phyloP scores from a whole-genome alignment of 1,140 invertebrate species.

The Onthophagus taurus region DNA sequence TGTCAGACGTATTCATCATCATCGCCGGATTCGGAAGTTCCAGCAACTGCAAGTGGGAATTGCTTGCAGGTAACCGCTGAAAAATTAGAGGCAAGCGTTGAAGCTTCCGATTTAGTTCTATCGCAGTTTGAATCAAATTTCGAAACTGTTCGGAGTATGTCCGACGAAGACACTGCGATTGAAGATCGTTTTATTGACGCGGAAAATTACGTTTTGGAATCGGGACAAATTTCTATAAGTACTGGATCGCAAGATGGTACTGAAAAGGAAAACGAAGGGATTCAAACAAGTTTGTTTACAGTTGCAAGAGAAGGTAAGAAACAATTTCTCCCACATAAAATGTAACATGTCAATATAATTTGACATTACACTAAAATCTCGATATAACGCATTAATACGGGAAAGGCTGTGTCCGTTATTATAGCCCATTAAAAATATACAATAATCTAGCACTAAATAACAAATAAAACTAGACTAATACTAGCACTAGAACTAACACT shows the following conservation, averaged over 20 bases:
- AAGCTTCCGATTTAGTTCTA: slow-evolving; percentile 35
- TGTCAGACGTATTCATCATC: too few relatives aligned
- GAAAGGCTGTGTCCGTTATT: too few relatives aligned
- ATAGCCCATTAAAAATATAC: too few relatives aligned
- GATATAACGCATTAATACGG: too few relatives aligned
- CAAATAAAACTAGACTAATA: too few relatives aligned
- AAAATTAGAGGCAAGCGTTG: slow-evolving; percentile 35
- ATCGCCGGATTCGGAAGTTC: slow-evolving; percentile 17
- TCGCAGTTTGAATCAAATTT: slow-evolving; percentile 28
- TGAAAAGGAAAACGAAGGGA: slow-evolving; percentile 27
- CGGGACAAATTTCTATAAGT: slow-evolving; percentile 33
- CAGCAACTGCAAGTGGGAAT: too few relatives aligned
- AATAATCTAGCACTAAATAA: too few relatives aligned
- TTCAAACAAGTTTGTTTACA: slow-evolving; percentile 33
- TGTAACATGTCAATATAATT: too few relatives aligned
- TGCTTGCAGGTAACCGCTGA: slow-evolving; percentile 26
- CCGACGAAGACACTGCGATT: slow-evolving; percentile 34
- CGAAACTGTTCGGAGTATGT: slow-evolving; percentile 23
- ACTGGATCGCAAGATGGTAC: slow-evolving; percentile 21
- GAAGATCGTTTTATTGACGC: slow-evolving; percentile 39
- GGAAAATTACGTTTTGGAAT: slow-evolving; percentile 40
- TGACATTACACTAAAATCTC: too few relatives aligned
- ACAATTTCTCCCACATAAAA: not conserved
- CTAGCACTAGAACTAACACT: too few relatives aligned
- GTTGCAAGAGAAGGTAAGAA: slow-evolving; percentile 23